Evolutionary conservation across 2,888 invertebrate genomes (phyloP).

Genomic region (Plebejus anna): DNA sequence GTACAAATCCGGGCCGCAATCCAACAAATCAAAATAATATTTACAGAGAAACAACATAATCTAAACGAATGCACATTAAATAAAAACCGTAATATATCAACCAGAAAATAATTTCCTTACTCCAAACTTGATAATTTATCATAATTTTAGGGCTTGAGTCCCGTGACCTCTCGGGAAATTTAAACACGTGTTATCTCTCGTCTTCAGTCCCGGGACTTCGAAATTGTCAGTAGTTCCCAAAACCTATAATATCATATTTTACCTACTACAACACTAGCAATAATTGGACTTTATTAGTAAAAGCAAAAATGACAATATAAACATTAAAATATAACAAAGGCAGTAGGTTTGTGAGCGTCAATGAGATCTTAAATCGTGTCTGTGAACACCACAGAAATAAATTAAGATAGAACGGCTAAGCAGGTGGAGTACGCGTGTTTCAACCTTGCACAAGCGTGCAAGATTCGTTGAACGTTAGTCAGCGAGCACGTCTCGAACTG

Average conservation of each 20-base stretch:
- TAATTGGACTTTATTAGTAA: conserved; percentile 36
- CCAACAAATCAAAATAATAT: conserved; percentile 70
- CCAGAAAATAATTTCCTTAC: conserved; percentile 36
- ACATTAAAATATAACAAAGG: conserved; percentile 19
- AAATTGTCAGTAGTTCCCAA: not conserved
- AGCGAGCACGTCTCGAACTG: too few relatives aligned
- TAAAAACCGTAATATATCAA: conserved; percentile 31
- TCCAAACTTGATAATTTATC: conserved; percentile 38
- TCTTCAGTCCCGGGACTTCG: not conserved
- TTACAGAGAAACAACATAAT: conserved; percentile 61
- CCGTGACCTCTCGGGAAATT: not conserved
- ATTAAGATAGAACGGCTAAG: too few relatives aligned
- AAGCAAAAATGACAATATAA: conserved; percentile 32
- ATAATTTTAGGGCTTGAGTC: not conserved
- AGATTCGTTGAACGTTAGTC: too few relatives aligned
- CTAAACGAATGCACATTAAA: conserved; percentile 33
- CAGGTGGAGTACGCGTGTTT: too few relatives aligned
- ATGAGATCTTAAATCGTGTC: not conserved
- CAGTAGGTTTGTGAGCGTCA: conserved; percentile 17
- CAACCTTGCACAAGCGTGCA: too few relatives aligned
- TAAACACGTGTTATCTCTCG: not conserved
- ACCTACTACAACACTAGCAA: conserved; percentile 31
- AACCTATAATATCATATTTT: conserved; percentile 27
- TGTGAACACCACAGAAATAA: not conserved
- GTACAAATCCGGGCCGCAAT: conserved; percentile 54